phyloP scores from a whole-genome alignment of 1,140 invertebrate species.

The Calephelis virginiensis region DNA sequence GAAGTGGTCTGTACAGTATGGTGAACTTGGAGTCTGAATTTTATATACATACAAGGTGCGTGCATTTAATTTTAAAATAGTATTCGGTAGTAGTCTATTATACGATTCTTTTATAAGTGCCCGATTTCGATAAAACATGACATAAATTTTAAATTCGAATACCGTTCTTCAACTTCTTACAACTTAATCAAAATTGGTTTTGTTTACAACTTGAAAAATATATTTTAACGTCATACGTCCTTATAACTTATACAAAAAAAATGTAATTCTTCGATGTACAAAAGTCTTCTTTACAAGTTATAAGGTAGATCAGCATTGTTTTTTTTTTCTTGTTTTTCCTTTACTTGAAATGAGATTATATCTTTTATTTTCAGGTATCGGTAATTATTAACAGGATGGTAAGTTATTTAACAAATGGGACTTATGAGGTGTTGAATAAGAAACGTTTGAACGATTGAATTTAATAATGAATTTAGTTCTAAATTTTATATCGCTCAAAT shows the following conservation, averaged over 20 bases:
- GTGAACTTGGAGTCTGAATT: conserved; percentile 87
- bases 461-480: conserved; percentile 34
- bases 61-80: neutral
- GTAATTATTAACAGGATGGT: conserved; percentile 35
- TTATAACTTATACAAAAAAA: too few relatives aligned
- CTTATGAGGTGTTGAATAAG: conserved; percentile 24
- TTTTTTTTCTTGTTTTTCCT: neutral
- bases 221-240: neutral
- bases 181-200: too few relatives aligned
- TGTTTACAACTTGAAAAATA: neutral
- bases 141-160: too few relatives aligned
- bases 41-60: conserved; percentile 40
- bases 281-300: too few relatives aligned
- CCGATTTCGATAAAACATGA: too few relatives aligned
- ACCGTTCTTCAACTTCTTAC: too few relatives aligned
- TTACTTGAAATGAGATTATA: neutral
- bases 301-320: neutral
- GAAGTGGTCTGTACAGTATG: conserved; percentile 96
- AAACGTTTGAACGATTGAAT: conserved; percentile 21
- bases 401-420: conserved; percentile 35
- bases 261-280: too few relatives aligned
- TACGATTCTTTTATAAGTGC: too few relatives aligned
- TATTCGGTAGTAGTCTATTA: too few relatives aligned
- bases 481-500: conserved; percentile 41
- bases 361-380: conserved; percentile 35